Percentiles rank a stretch among this genome's conserved stretches.
phyloP scores from a whole-genome alignment of 2,888 invertebrate genomes.

The Cacoxenus indagator region DNA sequence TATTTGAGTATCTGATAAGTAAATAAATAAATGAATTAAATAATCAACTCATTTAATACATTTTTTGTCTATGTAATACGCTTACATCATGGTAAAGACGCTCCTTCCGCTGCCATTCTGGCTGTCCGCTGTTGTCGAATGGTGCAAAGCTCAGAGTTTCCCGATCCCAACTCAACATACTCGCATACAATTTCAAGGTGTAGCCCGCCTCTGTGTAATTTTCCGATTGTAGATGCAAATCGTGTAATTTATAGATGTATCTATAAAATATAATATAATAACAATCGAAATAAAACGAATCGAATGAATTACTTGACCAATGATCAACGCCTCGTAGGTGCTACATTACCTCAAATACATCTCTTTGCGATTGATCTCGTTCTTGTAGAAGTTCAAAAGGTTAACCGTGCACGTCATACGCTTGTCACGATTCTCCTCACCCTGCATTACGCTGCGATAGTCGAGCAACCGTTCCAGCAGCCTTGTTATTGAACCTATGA shows the following conservation, averaged over 20 bases:
- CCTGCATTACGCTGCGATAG: conserved; percentile 95
- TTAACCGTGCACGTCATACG: conserved; percentile 97
- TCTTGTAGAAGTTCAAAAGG: conserved; percentile 94
- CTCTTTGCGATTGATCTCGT: conserved; percentile 94
- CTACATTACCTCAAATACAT: conserved; percentile 88
- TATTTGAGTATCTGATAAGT: conserved; percentile 82
- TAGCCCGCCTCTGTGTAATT: conserved; percentile 96
- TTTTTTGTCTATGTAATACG: no score
- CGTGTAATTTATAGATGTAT: conserved; percentile 95
- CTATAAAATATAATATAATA: no score
- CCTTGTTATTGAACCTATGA: conserved; percentile 92
- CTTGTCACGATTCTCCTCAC: conserved; percentile 94
- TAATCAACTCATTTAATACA: background rate
- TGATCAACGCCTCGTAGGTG: background rate
- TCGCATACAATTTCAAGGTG: conserved; percentile 93
- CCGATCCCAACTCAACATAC: conserved; percentile 88
- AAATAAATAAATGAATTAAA: background rate
- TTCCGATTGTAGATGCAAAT: conserved; percentile 90
- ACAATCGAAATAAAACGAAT: background rate
- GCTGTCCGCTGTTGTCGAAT: conserved; percentile 80
- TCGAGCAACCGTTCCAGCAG: conserved; percentile 90
- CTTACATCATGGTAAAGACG: conserved; percentile 79
- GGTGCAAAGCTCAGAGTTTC: conserved; percentile 74
- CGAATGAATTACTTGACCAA: background rate
- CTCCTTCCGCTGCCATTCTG: conserved; percentile 93